A percentile compares a stretch with the other conserved stretches of the same genome.
phyloP scores from a whole-genome alignment of 2,888 invertebrate genomes.

The Hydraecia micacea region DNA sequence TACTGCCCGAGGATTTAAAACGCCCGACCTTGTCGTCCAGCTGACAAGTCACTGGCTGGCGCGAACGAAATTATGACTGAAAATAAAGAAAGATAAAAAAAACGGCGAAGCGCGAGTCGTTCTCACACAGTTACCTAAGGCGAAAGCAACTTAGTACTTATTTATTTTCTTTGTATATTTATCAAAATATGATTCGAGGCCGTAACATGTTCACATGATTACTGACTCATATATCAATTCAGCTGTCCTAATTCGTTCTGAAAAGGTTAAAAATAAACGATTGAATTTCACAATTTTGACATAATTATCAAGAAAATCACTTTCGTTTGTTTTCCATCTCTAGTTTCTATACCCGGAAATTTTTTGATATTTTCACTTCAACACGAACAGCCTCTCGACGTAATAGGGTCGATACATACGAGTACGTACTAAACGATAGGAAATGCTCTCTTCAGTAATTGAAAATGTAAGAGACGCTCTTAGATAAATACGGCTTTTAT shows the following conservation, averaged over 20 bases:
- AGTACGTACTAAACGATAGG: neutral
- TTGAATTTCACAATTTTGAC: neutral
- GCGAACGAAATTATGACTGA: neutral
- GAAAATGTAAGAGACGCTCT: constrained; percentile 31
- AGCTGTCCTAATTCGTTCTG: neutral
- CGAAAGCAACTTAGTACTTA: too few species aligned
- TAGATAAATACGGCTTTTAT: constrained; percentile 27
- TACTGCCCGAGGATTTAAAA: constrained; percentile 20
- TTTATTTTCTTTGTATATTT: neutral
- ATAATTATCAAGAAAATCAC: neutral
- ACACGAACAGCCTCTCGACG: neutral
- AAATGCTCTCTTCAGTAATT: constrained; percentile 47
- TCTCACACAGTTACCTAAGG: neutral
- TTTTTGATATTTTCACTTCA: constrained; percentile 7
- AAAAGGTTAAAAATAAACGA: neutral
- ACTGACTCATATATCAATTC: neutral
- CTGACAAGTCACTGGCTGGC: constrained; percentile 4
- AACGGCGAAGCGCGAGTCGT: neutral
- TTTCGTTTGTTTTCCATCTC: neutral
- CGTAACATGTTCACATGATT: neutral
- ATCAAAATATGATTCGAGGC: neutral
- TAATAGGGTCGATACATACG: constrained; percentile 9
- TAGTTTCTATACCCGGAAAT: neutral
- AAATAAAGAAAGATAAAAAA: neutral
- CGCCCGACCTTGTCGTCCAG: neutral